Evolutionary conservation across 2,113 vertebrate genomes (phyloP).

Genomic region (Halichoeres trimaculatus): DNA sequence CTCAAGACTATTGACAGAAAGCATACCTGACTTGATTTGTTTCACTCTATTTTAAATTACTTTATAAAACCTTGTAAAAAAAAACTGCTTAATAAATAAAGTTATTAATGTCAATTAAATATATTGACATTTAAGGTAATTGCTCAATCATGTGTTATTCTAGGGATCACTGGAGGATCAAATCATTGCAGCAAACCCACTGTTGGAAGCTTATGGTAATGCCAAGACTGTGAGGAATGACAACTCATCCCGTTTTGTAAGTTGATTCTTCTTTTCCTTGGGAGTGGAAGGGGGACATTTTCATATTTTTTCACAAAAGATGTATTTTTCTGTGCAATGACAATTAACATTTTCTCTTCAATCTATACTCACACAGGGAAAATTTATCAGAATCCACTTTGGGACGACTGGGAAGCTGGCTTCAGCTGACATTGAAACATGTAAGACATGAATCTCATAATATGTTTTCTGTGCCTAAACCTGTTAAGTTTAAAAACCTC

Average conservation of each 20-base stretch:
- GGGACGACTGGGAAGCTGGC: conserved; percentile 92
- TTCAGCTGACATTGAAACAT: conserved; percentile 97
- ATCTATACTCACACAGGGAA: conserved; percentile 77
- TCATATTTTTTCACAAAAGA: no score
- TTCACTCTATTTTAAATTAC: no score
- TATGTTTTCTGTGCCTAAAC: background rate
- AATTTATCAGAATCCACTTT: conserved; percentile 96
- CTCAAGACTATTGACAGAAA: conserved; percentile 29
- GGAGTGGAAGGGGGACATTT: no score
- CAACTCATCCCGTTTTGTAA: conserved; percentile 91
- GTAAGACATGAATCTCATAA: conserved; percentile 78
- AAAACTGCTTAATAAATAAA: no score
- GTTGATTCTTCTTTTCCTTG: conserved; percentile 55
- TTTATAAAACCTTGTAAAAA: no score
- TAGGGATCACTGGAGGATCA: conserved; percentile 90
- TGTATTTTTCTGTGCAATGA: no score
- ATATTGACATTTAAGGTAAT: no score
- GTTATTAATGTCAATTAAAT: no score
- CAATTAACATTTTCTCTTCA: background rate
- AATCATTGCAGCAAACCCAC: conserved; percentile 85
- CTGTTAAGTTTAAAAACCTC: background rate
- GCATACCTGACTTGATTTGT: background rate
- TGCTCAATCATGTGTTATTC: background rate
- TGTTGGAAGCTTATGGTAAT: conserved; percentile 89
- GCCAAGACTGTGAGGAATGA: conserved; percentile 92